These are phyloP conservation scores for Hoplodrina blanda DNA, from an alignment of 2,888 invertebrate species.

Conservation along the genomic window DNA sequence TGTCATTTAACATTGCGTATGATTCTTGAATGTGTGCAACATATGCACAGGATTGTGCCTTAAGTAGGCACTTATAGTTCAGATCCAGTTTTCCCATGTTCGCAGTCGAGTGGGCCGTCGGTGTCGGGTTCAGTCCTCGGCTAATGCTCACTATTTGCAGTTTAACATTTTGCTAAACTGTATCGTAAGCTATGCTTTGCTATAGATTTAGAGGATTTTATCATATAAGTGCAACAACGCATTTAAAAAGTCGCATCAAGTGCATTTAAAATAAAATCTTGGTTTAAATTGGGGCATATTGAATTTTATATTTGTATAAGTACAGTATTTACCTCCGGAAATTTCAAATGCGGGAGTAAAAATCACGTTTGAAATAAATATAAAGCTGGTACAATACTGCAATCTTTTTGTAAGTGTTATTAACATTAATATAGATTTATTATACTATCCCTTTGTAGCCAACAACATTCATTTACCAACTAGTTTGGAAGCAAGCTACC, in stretches of 20 bases:
- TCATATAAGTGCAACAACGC: neutral
- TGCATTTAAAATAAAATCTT: too few species aligned
- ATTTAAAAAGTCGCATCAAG: too few species aligned
- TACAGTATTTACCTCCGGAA: neutral
- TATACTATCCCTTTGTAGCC: neutral
- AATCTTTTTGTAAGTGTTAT: neutral
- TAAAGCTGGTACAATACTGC: neutral
- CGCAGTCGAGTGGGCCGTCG: conserved; percentile 63
- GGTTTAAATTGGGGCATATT: neutral
- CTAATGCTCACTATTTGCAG: conserved; percentile 52
- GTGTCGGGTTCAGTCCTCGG: conserved; percentile 65
- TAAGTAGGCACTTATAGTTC: conserved; percentile 26
- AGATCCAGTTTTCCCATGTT: conserved; percentile 68
- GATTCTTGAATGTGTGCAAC: neutral
- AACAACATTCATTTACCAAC: conserved; percentile 25
- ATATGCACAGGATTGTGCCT: conserved; percentile 1
- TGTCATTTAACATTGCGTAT: conserved; percentile 3
- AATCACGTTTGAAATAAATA: too few species aligned
- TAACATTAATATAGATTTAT: conserved; percentile 1
- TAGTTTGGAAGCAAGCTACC: conserved; percentile 3
- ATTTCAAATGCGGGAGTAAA: neutral
- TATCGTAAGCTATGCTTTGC: conserved; percentile 19
- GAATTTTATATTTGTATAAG: neutral
- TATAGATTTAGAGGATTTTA: neutral
- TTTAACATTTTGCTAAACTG: conserved; percentile 32